A percentile compares a stretch with the other conserved stretches of the same genome.
phyloP scores from a whole-genome alignment of 1,140 invertebrate genomes.

The Aricia agestis region DNA sequence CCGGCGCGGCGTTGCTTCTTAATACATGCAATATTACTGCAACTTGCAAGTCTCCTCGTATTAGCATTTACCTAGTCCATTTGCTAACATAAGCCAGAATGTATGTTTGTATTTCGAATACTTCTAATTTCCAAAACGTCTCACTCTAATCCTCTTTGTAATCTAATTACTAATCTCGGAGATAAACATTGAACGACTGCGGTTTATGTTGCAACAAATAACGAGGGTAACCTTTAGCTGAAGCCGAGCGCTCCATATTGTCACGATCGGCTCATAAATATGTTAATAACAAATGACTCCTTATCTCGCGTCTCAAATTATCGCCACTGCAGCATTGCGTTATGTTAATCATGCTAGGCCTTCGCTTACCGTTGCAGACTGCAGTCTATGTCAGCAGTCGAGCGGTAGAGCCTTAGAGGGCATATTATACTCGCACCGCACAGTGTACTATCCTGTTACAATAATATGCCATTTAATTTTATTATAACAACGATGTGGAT shows the following conservation, averaged over 20 bases:
- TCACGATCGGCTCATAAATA: conserved; percentile 63
- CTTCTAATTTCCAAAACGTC: neutral
- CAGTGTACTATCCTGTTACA: neutral
- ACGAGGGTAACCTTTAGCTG: conserved; percentile 69
- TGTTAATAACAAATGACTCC: conserved; percentile 57
- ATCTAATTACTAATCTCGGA: conserved; percentile 9
- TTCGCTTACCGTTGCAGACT: conserved; percentile 24
- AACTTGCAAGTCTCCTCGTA: neutral
- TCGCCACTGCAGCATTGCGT: conserved; percentile 41
- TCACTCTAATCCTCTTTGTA: neutral
- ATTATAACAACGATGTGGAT: neutral
- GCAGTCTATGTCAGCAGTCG: conserved; percentile 22
- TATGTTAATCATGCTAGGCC: conserved; percentile 31
- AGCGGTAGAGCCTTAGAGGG: neutral
- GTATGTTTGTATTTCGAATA: neutral
- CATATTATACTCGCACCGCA: neutral
- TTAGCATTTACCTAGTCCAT: neutral
- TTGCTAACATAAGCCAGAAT: neutral
- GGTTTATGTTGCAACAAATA: conserved; percentile 58
- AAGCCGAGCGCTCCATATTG: conserved; percentile 56
- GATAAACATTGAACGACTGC: conserved; percentile 14
- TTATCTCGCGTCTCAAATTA: conserved; percentile 54
- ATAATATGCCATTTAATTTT: neutral
- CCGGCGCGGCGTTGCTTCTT: conserved; percentile 16
- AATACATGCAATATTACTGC: neutral